Percentiles rank a stretch among this genome's conserved stretches.
Conservation (phyloP, 2,888 invertebrate genomes). For the Drosophila paramelanica region DNA sequence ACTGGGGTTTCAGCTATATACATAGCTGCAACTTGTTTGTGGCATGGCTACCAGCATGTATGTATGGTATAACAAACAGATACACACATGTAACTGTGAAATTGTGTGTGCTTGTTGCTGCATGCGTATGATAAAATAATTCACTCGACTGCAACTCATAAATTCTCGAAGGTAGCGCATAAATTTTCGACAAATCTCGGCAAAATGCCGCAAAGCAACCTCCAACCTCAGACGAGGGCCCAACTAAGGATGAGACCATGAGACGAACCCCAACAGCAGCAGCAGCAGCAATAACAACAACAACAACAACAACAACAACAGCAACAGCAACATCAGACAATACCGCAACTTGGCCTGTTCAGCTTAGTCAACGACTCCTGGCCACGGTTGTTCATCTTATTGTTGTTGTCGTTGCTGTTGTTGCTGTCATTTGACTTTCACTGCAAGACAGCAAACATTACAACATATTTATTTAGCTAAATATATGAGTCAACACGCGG, state of each 20-base stretch:
- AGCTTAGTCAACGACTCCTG: conserved; percentile 37
- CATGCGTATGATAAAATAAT: conserved; percentile 82
- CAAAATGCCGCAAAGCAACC: conserved; percentile 79
- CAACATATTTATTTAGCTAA: conserved; percentile 61
- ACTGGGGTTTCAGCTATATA: conserved; percentile 6
- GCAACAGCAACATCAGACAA: conserved; percentile 17
- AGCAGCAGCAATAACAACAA: background rate
- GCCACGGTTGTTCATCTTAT: conserved; percentile 9
- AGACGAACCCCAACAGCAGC: conserved; percentile 18
- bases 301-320: conserved; percentile 2
- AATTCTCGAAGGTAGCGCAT: conserved; percentile 81
- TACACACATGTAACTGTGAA: conserved; percentile 10
- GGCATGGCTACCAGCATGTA: conserved; percentile 63
- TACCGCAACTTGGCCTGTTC: conserved; percentile 36
- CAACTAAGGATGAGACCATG: conserved; percentile 11
- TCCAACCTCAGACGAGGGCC: conserved; percentile 59
- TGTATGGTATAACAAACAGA: conserved; percentile 2
- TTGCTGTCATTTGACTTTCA: conserved; percentile 37
- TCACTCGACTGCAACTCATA: conserved; percentile 82
- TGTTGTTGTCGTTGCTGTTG: conserved; percentile 12
- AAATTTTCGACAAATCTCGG: conserved; percentile 79
- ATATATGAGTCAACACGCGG: conserved; percentile 29
- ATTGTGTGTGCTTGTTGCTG: conserved; percentile 63
- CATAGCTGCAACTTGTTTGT: conserved; percentile 68
- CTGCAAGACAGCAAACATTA: conserved; percentile 47